Percentiles rank a stretch among this genome's conserved stretches.
phyloP scores from a whole-genome alignment of 2,888 invertebrate species.

The Venustoraphidia nigricollis region DNA sequence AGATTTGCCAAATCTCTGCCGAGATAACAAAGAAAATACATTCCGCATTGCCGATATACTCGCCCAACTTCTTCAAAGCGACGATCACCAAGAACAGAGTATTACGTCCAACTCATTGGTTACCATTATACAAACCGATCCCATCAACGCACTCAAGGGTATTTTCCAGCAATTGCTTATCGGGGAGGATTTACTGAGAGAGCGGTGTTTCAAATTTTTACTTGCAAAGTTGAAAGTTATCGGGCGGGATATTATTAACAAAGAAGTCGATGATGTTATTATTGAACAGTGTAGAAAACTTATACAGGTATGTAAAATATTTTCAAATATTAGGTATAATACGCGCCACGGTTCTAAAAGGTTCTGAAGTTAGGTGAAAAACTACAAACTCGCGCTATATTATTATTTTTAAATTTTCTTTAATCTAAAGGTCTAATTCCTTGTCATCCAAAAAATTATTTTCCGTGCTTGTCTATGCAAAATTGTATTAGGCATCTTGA shows the following conservation, averaged over 20 bases:
- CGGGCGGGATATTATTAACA: constrained; percentile 60
- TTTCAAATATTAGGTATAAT: constrained; percentile 9
- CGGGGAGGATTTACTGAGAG: constrained; percentile 62
- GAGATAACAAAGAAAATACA: constrained; percentile 68
- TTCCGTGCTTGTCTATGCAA: too few relatives aligned
- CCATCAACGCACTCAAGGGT: constrained; percentile 42
- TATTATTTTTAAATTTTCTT: too few relatives aligned
- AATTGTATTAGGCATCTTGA: too few relatives aligned
- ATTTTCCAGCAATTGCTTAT: constrained; percentile 41
- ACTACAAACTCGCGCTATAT: too few relatives aligned
- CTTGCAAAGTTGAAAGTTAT: constrained; percentile 67
- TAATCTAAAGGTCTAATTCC: too few relatives aligned
- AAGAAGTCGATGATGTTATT: constrained; percentile 73
- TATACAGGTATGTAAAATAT: constrained; percentile 40
- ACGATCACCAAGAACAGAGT: constrained; percentile 69
- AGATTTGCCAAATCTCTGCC: constrained; percentile 74
- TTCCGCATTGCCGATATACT: constrained; percentile 82
- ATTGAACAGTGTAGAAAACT: constrained; percentile 77
- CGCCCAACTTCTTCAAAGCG: constrained; percentile 77
- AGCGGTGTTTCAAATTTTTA: constrained; percentile 77
- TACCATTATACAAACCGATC: constrained; percentile 58
- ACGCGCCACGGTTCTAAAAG: too few relatives aligned
- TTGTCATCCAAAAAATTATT: too few relatives aligned
- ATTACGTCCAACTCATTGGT: constrained; percentile 72
- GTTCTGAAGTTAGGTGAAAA: too few relatives aligned